These are phyloP conservation scores for Megastigmus dorsalis DNA, from an alignment of 2,888 invertebrate genomes.

Conservation along the genomic window DNA sequence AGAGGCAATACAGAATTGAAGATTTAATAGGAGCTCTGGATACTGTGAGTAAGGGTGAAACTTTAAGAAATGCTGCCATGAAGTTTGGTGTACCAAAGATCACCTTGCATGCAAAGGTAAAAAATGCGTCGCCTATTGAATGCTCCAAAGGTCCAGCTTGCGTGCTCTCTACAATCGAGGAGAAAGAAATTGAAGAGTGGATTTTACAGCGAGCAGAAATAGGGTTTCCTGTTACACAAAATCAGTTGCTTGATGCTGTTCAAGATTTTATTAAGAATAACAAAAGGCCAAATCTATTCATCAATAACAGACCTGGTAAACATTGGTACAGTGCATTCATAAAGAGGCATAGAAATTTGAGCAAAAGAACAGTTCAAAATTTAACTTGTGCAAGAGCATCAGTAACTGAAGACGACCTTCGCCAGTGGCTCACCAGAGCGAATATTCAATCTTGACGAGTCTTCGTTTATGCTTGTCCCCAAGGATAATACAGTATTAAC, in stretches of 20 bases:
- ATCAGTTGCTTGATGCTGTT: constrained; percentile 23
- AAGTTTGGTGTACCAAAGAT: constrained; percentile 7
- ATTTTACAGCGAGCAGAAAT: constrained; percentile 18
- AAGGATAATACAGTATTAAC: constrained; percentile 65
- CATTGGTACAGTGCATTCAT: constrained; percentile 63
- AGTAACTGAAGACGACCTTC: constrained; percentile 53
- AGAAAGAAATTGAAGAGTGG: constrained; percentile 25
- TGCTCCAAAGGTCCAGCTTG: constrained; percentile 20
- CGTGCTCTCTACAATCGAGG: constrained; percentile 4
- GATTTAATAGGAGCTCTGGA: background rate
- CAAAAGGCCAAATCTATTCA: constrained; percentile 30
- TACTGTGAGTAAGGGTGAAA: background rate
- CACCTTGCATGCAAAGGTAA: background rate
- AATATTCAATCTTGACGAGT: constrained; percentile 69
- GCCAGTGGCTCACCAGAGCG: too few species aligned
- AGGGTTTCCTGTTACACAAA: constrained; percentile 34
- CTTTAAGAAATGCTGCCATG: background rate
- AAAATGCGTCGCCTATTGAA: background rate
- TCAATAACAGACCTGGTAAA: constrained; percentile 54
- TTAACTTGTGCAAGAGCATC: constrained; percentile 61
- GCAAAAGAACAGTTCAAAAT: constrained; percentile 57
- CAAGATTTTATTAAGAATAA: background rate
- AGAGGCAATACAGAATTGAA: background rate
- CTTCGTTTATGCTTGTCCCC: constrained; percentile 67
- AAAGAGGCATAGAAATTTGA: constrained; percentile 60